Percentiles rank a stretch among this genome's conserved stretches.
Conservation (phyloP, 2,797 vertebrate genomes). For the Melanotaenia pygmaea region DNA sequence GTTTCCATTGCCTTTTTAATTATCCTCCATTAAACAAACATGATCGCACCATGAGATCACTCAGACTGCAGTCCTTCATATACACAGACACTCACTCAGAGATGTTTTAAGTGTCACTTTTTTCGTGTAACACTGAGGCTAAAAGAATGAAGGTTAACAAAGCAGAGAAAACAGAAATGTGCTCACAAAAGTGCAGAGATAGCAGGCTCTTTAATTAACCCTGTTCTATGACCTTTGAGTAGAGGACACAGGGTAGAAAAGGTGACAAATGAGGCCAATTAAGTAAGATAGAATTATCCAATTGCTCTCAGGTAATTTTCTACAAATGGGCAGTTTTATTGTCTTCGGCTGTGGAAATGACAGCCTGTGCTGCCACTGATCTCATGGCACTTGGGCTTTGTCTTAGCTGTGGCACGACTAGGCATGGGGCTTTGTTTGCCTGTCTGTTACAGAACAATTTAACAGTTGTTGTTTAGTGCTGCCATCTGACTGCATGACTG, state of each 20-base stretch:
- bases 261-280: constrained; percentile 20
- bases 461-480: neutral
- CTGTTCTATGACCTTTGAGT: constrained; percentile 25
- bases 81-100: constrained; percentile 3
- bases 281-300: constrained; percentile 12
- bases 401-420: neutral
- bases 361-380: constrained; percentile 13
- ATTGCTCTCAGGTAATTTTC: constrained; percentile 12
- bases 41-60: constrained; percentile 74
- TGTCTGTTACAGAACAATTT: neutral
- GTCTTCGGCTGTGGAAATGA: neutral
- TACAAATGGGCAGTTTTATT: constrained; percentile 1
- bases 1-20: constrained; percentile 80
- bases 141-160: constrained; percentile 23
- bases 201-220: constrained; percentile 28
- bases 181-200: constrained; percentile 10
- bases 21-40: constrained; percentile 83
- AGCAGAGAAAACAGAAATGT: constrained; percentile 4
- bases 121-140: constrained; percentile 10
- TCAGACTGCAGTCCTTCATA: constrained; percentile 33
- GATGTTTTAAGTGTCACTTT: neutral
- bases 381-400: neutral
- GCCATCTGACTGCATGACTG: constrained; percentile 14
- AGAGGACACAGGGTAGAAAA: constrained; percentile 2
- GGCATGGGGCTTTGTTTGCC: neutral